phyloP scores from a whole-genome alignment of 1,140 invertebrate genomes.

The Scaptomyza hsui region DNA sequence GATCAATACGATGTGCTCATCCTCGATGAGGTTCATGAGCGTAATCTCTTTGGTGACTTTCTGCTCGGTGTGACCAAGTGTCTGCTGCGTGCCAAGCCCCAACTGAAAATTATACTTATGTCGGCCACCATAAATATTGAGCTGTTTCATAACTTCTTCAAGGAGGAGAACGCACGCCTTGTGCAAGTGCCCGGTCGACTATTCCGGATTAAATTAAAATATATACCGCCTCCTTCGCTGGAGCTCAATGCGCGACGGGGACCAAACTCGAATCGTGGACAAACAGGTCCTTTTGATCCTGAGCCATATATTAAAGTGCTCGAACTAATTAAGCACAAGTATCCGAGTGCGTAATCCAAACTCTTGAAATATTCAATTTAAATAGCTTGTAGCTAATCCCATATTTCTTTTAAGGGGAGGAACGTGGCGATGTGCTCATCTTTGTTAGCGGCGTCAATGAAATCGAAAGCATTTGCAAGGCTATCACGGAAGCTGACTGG shows the following conservation, averaged over 20 bases:
- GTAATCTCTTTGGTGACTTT: constrained; percentile 98
- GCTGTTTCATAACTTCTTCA: constrained; percentile 95
- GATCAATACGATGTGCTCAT: constrained; percentile 94
- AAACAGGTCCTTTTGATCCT: constrained; percentile 89
- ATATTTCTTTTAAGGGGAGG: constrained; percentile 85
- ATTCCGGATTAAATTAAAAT: constrained; percentile 95
- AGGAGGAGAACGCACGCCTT: constrained; percentile 90
- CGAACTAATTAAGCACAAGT: constrained; percentile 96
- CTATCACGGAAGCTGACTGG: constrained; percentile 92
- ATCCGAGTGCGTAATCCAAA: constrained; percentile 86
- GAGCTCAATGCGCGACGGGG: constrained; percentile 84
- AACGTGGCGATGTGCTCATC: constrained; percentile 97
- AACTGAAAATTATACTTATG: constrained; percentile 98
- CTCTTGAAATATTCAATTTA: too few relatives aligned
- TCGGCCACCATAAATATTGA: constrained; percentile 99
- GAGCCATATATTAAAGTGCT: constrained; percentile 96
- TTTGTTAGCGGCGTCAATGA: constrained; percentile 98
- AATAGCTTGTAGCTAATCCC: not conserved
- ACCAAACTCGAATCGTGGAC: too few relatives aligned
- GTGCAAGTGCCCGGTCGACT: constrained; percentile 97
- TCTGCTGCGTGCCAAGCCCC: constrained; percentile 90
- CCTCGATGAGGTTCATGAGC: constrained; percentile 97
- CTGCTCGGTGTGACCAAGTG: constrained; percentile 96
- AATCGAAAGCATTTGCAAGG: constrained; percentile 95
- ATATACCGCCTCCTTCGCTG: constrained; percentile 91